These are phyloP conservation scores for Poeciliopsis paucimaculata DNA, from an alignment of 2,797 vertebrate genomes.

Conservation along the genomic window DNA sequence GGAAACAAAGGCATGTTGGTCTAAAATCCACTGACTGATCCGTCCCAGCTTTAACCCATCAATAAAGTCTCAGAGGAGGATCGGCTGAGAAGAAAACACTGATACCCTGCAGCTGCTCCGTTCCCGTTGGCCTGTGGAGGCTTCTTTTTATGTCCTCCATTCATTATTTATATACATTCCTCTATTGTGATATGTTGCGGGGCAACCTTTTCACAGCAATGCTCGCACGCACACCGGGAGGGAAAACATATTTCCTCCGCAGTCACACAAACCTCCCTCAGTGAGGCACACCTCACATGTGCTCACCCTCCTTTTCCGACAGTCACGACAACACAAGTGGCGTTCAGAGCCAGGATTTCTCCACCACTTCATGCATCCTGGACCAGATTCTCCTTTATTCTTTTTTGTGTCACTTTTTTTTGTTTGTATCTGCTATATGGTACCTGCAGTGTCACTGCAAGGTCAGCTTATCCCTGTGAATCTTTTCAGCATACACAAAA, in stretches of 20 bases:
- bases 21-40: constrained; percentile 40
- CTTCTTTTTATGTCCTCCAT: constrained; percentile 69
- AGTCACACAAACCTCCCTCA: constrained; percentile 42
- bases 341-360: constrained; percentile 52
- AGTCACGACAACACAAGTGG: constrained; percentile 60
- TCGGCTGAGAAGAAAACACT: constrained; percentile 53
- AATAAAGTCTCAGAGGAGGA: constrained; percentile 48
- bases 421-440: constrained; percentile 18
- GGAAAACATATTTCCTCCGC: constrained; percentile 72
- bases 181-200: constrained; percentile 72
- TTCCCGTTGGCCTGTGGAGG: constrained; percentile 57
- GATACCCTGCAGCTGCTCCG: constrained; percentile 63
- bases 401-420: constrained; percentile 25
- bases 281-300: constrained; percentile 52
- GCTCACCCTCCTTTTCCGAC: constrained; percentile 43
- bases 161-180: constrained; percentile 75
- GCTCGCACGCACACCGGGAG: constrained; percentile 65
- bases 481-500: constrained; percentile 22
- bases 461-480: constrained; percentile 56
- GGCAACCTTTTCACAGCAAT: constrained; percentile 68
- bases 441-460: constrained; percentile 64
- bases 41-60: constrained; percentile 43
- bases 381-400: constrained; percentile 14
- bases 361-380: constrained; percentile 24
- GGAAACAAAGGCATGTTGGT: constrained; percentile 32